Base-by-base conservation (phyloP, 2,113 vertebrate species). In the Poicephalus meyeri region DNA sequence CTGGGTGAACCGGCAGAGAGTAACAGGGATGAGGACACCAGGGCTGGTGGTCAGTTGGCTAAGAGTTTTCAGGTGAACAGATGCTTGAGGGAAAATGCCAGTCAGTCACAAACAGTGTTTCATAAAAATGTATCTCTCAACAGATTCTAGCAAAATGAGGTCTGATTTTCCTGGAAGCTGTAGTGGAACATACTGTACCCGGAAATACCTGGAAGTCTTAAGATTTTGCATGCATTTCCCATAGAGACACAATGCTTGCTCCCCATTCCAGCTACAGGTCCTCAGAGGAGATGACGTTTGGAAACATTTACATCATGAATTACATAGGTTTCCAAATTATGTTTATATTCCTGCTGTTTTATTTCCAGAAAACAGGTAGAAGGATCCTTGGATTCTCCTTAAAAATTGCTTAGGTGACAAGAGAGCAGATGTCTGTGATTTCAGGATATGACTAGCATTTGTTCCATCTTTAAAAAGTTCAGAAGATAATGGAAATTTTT, bases 391-490 rank as follows among this genome's bases (percentile, higher is more conserved):
- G 47, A 83, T 86, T 89, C 37, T 80, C 42, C n/a, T 91, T 92
- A 79, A 91, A 92, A 87, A 50, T 29, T 46, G 7, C 16, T 82
- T 80, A 68, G 37, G 50, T 87, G 58, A 89, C 49, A 81, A 83
- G 16, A 91, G 55, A 91, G 60, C 73, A 93, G 72, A 52, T 83
- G 64, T 77, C 92, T 39, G 31, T 29, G 56, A 89, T 91, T 73
- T 91, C 2, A 15, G 31, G 49, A 52, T 80, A 47, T 33, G 46
- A 79, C 24, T 64, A 91, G 11, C 12, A 76, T 49, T 94, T 88
- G 16, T 91, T 94, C 25, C 37, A 83, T 19, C n/a, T 95, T 83
- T 94, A 29, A 78, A 89, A 80, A 23, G 7, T 95, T 93, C 60
- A 85, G 42, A 93, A 92, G 41, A 73, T 82, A 64, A 58, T 74